Evolutionary conservation across 2,113 vertebrate genomes (phyloP).

Genomic region (Leptobrachium ailaonicum): DNA sequence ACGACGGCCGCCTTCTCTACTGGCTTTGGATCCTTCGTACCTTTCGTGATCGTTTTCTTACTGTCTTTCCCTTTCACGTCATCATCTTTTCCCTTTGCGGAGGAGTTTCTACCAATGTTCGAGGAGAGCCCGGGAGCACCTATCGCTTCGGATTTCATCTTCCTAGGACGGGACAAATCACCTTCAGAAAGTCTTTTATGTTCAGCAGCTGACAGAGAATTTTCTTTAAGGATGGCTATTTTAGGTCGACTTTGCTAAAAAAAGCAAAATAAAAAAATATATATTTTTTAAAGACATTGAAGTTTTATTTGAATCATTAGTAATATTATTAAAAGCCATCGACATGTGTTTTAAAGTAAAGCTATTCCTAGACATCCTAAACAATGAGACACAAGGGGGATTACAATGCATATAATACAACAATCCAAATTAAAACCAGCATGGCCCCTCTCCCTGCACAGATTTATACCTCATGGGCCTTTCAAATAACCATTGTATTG

Average conservation of each 20-base stretch:
- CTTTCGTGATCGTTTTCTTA: slow-evolving; percentile 68
- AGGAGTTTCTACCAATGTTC: slow-evolving; percentile 64
- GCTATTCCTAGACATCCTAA: too few relatives aligned
- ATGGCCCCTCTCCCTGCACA: too few relatives aligned
- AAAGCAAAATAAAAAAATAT: not conserved
- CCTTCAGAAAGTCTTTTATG: slow-evolving; percentile 56
- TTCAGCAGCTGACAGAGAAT: slow-evolving; percentile 61
- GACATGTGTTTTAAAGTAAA: too few relatives aligned
- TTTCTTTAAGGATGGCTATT: slow-evolving; percentile 59
- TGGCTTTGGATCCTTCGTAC: slow-evolving; percentile 70
- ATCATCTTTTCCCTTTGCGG: slow-evolving; percentile 75
- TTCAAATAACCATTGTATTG: too few relatives aligned
- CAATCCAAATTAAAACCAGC: too few relatives aligned
- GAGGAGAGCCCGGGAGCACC: slow-evolving; percentile 74
- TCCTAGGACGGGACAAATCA: slow-evolving; percentile 65
- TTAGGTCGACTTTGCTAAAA: slow-evolving; percentile 66
- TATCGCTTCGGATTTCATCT: slow-evolving; percentile 95
- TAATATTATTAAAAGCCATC: too few relatives aligned
- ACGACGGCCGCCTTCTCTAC: slow-evolving; percentile 67
- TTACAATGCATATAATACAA: too few relatives aligned
- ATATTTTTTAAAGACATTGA: too few relatives aligned
- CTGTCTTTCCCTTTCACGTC: slow-evolving; percentile 75
- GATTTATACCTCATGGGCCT: too few relatives aligned
- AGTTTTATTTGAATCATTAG: too few relatives aligned
- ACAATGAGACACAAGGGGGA: too few relatives aligned